These are phyloP conservation scores for Caenorhabditis tropicalis DNA, from an alignment of 1,140 invertebrate species.

Conservation along the genomic window DNA sequence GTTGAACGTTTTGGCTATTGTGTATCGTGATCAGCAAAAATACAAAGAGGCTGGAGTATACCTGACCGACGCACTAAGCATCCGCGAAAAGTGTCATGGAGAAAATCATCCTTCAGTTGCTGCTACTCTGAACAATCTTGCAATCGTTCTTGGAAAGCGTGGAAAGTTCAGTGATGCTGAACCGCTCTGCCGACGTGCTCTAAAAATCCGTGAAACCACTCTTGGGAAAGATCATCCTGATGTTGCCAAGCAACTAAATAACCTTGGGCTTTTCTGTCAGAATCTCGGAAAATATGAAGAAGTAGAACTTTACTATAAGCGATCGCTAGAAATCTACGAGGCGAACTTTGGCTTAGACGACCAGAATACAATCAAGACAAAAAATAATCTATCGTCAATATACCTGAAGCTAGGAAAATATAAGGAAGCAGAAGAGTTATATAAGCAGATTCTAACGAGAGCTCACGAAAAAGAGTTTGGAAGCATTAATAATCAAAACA, in stretches of 20 bases:
- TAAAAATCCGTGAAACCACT: conserved; percentile 97
- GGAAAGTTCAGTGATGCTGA: conserved; percentile 98
- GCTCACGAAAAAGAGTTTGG: conserved; percentile 96
- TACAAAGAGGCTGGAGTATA: conserved; percentile 98
- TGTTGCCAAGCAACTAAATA: conserved; percentile 98
- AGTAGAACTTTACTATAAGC: conserved; percentile 82
- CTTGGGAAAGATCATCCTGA: conserved; percentile 97
- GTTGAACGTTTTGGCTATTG: conserved; percentile 97
- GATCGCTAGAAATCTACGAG: conserved; percentile 97
- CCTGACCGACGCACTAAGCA: conserved; percentile 93
- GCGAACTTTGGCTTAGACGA: conserved; percentile 93
- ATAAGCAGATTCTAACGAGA: conserved; percentile 90
- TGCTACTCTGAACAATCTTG: conserved; percentile 93
- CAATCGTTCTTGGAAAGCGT: conserved; percentile 97
- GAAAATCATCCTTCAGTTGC: conserved; percentile 97
- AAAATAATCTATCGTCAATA: conserved; percentile 97
- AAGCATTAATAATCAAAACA: conserved; percentile 82
- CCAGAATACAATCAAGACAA: conserved; percentile 96
- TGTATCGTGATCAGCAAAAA: conserved; percentile 95
- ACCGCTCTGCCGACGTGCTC: conserved; percentile 95
- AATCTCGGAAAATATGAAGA: conserved; percentile 81
- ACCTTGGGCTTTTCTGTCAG: conserved; percentile 96
- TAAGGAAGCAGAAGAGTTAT: conserved; percentile 93
- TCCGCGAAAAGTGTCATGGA: conserved; percentile 95
- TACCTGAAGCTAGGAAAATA: conserved; percentile 99